Evolutionary conservation across 2,888 invertebrate species (phyloP).

Genomic region (Bellardia bayeri): DNA sequence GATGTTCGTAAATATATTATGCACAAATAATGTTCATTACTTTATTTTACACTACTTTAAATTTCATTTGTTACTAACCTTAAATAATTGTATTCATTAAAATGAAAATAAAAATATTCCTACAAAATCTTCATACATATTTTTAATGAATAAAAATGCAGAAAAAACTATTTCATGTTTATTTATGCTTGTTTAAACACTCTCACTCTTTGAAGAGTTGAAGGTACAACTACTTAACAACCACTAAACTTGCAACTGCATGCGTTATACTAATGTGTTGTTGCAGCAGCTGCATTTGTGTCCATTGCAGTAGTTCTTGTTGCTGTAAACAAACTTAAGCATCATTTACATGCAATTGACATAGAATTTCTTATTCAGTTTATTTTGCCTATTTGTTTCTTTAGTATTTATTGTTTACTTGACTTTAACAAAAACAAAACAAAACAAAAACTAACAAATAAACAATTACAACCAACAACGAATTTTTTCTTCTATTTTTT

Average conservation of each 20-base stretch:
- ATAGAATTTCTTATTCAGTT: constrained; percentile 65
- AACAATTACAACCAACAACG: background rate
- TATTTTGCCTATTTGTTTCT: background rate
- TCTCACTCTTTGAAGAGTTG: constrained; percentile 47
- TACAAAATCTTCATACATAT: background rate
- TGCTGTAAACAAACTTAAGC: constrained; percentile 40
- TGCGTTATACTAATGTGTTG: constrained; percentile 7
- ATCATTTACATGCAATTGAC: constrained; percentile 72
- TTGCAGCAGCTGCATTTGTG: background rate
- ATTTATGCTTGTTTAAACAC: constrained; percentile 32
- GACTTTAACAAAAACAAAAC: background rate
- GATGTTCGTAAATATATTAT: no score
- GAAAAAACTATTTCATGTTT: background rate
- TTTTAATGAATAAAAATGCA: constrained; percentile 22
- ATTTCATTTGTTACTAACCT: no score
- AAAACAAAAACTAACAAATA: background rate
- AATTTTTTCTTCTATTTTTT: background rate
- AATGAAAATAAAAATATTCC: background rate
- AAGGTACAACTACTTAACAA: constrained; percentile 62
- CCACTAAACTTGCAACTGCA: background rate
- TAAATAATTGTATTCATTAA: background rate
- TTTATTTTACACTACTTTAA: no score
- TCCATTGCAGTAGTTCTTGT: constrained; percentile 16
- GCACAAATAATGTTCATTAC: no score
- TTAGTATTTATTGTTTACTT: constrained; percentile 32